Evolutionary conservation across 1,140 invertebrate genomes (phyloP), one percentile per base, ranked within the genome.

Genomic region (Tetraneura akinire): DNA sequence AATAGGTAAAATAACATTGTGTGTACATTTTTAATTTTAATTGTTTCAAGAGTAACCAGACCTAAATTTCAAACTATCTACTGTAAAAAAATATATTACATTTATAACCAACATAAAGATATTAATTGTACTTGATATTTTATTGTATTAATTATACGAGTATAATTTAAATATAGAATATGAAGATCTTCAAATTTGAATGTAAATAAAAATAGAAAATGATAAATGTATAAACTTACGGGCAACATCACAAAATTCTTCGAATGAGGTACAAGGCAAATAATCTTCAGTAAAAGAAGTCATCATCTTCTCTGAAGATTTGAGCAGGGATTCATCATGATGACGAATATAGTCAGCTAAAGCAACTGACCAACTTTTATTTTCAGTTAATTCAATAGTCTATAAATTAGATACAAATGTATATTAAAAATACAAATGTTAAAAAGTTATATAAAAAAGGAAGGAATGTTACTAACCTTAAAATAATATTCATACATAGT

Each of bases 331-430:
- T 86, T 96, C 94, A 87, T 98, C 97, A 87, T 96, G 97, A 84
- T 95, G 92, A 8, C 97, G 90, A 83, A 98, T 95, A 85, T 94
- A 97, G 84, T 97, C 95, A 37, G 96, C 96, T 80, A 98, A 87
- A 81, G 91, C 90, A 8, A 91, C 89, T 8, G 95, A 91, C 96
- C 96, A 98, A 82, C 94, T 91, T 78, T 93, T 92, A 80, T 92
- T 92, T 21, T 89, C 89, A 14, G 89, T 88, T n/a, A 92, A 89
- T 73, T 85, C 88, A 1, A 95, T 91, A 84, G 91, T 92, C 91
- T 94, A 87, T n/a, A 62, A 60, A 47, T 26, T 8, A 55, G 23
- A 76, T n/a, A 57, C 1, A 42, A 45, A 53, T 49, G 80, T 26
- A 37, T 37, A 37, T 37, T 37, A 37, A 37, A 37, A 4, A 37